phyloP scores from a whole-genome alignment of 1,140 invertebrate genomes.

The Aphaenogaster ashmeadi region DNA sequence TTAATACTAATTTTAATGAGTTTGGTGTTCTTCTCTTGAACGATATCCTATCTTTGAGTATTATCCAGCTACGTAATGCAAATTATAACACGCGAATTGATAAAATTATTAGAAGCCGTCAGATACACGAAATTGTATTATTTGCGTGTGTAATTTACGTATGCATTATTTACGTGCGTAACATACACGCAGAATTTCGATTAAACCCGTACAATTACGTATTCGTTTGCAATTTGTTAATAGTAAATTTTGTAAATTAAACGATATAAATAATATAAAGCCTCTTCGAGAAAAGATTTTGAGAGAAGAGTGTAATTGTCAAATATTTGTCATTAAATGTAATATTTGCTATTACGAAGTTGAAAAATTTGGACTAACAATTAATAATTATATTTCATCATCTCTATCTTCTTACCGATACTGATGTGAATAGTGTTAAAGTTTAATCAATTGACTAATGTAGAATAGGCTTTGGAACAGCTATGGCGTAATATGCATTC shows the following conservation, averaged over 20 bases:
- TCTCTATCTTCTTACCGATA: neutral
- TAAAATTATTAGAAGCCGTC: conserved; percentile 24
- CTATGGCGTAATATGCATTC: conserved; percentile 33
- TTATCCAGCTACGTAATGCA: conserved; percentile 18
- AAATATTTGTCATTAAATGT: conserved; percentile 7
- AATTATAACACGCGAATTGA: conserved; percentile 27
- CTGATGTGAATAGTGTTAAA: conserved; percentile 12
- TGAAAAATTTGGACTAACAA: conserved; percentile 13
- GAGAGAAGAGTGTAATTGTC: neutral
- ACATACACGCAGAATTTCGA: neutral
- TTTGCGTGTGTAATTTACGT: neutral
- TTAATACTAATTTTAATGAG: conserved; percentile 45
- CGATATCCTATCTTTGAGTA: conserved; percentile 8
- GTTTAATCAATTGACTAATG: conserved; percentile 63
- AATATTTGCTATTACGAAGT: neutral
- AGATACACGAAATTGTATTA: conserved; percentile 14
- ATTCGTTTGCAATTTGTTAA: neutral
- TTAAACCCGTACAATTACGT: conserved; percentile 1
- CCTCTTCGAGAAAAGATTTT: neutral
- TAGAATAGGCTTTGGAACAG: conserved; percentile 53
- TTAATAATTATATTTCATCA: conserved; percentile 34
- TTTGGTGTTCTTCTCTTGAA: conserved; percentile 58
- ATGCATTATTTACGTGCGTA: conserved; percentile 11
- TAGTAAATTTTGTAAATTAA: conserved; percentile 27
- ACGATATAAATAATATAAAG: conserved; percentile 15